Evolutionary conservation across 1,140 invertebrate species (phyloP), one percentile per base, ranked within the genome.

Genomic region (Micrasema longulum): DNA sequence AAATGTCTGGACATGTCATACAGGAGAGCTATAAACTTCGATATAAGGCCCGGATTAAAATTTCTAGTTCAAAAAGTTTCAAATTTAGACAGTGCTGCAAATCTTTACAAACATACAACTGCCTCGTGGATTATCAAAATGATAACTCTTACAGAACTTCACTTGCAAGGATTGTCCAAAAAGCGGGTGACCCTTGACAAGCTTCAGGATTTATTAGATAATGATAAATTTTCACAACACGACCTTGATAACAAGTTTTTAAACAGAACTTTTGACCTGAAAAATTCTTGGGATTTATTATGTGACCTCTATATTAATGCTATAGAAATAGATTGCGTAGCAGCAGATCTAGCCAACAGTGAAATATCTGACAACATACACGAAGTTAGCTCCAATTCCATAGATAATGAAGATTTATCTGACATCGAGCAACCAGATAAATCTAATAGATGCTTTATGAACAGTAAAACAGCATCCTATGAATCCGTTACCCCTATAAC

Each of bases 31-130:
- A 87, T 92, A 77, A 92, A 94, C 76, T 97, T 97, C 81, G 95
- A 98, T 80, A 86, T 88, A 6, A 88, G 95, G 16, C 95, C 96
- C 0, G 95, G 95, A 0, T 82, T 98, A 6, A 97, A 97, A 80
- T 97, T 97, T 80, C 86, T 97, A 4, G 89, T 97, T 48, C 95
- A 97, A 82, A 97, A 97, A 86, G 95, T 97, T 0, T 93, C 92
- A 0, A 92, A 93, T 77, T 87, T 96, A 64, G 92, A 93, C 41
- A 89, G 93, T 76, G 94, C 95, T 10, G 95, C 95, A 0, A 97
- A 97, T 85, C 82, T 97, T 14, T 98, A 97, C 79, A 93, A 93
- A 71, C 95, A 96, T 82, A 93, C 95, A n/a, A 94, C 93, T 23
- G 93, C 94, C 2, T 92, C 94, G 11, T 96, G 95, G 91, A 91